Conservation (phyloP, 2,888 invertebrate genomes). For the Diadegma fenestrale region DNA sequence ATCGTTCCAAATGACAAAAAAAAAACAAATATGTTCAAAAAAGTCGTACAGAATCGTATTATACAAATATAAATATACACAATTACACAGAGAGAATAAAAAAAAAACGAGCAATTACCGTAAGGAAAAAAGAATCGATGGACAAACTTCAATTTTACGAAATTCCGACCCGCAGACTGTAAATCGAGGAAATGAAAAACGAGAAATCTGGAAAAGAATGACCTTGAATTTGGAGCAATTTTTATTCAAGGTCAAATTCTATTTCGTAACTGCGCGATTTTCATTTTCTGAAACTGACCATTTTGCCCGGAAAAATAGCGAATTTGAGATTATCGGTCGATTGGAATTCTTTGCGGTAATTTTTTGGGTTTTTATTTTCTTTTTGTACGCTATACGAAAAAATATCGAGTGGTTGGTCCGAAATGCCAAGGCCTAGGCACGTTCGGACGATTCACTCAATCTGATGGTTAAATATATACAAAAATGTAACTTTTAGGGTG, state of each 20-base stretch:
- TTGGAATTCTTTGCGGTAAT: no score
- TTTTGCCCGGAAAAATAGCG: no score
- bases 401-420: constrained; percentile 39
- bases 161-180: background rate
- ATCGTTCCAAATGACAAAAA: constrained; percentile 7
- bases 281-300: no score
- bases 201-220: background rate
- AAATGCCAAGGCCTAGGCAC: constrained; percentile 79
- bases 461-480: constrained; percentile 64
- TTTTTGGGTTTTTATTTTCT: no score
- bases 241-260: no score
- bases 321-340: no score
- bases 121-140: no score
- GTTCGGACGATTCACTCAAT: constrained; percentile 68
- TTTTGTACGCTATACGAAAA: background rate
- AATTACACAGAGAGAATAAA: background rate
- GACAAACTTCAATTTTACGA: background rate
- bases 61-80: constrained; percentile 55
- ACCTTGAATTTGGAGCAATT: no score
- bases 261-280: no score
- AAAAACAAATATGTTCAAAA: constrained; percentile 23
- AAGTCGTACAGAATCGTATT: constrained; percentile 62
- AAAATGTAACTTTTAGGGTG: constrained; percentile 73
- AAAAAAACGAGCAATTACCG: background rate
- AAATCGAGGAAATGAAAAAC: background rate